Base-by-base conservation (phyloP, 1,140 invertebrate genomes). In the Vanessa atalanta region DNA sequence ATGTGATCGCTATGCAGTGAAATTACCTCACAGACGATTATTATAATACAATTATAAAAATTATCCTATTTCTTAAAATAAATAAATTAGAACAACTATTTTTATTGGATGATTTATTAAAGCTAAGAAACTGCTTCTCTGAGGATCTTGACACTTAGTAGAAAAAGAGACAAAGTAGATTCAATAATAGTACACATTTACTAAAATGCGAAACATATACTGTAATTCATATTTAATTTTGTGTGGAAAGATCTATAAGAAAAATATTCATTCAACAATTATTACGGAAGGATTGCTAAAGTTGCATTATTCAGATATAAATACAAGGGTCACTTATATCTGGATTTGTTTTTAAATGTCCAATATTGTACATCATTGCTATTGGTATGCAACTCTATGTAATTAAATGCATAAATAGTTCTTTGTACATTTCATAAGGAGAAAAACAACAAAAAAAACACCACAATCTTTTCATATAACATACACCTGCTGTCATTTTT, bases 31-130 rank as follows among this genome's bases (percentile, higher is more conserved):
- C 31, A 66, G 71, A 76, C 70, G 75, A 63, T 70, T 74, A 79
- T 78, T 81, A 79, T 73, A 75, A 79, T 76, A 79, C 79, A 85
- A 73, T 79, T 82, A 84, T 78, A 83, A 74, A 83, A 77, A 79
- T 82, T 83, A 83, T 79, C 71, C 83, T 87, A 87, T 69, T 78
- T 63, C 85, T 87, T 88, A 87, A 67, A 73, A 83, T 82, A 88
- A 87, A 89, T 89, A 89, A 88, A 86, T 89, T 75, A 81, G 31
- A 74, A 50, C 61, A 70, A 74, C 47, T 47, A 72, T 16, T 65
- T 53, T 53, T 37, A 64, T 71, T 37, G 13, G 53, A 61, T 31
- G 57, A 61, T 31, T 31, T 31, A 61, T 61, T 31, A 61, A 61
- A 31, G 23, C 31, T 37, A 37, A 61, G 57, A 61, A 31, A 61